Evolutionary conservation across 1,140 invertebrate species (phyloP), one percentile per base, ranked within the genome.

Genomic region (Nephotettix cincticeps): DNA sequence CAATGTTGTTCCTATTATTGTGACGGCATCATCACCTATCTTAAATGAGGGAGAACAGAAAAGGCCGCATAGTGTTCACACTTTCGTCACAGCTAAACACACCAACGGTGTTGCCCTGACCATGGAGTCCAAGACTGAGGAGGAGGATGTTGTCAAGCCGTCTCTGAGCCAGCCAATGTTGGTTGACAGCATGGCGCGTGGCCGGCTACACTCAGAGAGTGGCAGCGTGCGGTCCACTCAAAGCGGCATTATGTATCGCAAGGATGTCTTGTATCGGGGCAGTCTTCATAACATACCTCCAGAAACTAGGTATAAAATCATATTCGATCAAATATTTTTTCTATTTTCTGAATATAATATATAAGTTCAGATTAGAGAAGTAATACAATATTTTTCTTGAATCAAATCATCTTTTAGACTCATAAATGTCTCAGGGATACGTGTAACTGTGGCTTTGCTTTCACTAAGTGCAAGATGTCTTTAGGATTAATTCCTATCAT

Each of bases 191-290:
- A 71, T 54, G 51, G 74, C 43, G 14, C 45, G 56, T 19, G 25
- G 17, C 25, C 19, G 61, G 6, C 54, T 19, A 43, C 29, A 19
- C 25, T 63, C 29, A 14, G 43, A 29, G 51, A 63, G 21, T 58
- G 47, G 72, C 61, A 71, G 54, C 21, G 23, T 58, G 23, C 51
- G 36, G 36, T 36, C 51, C 4, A 40, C 47, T 67, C 66, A 27
- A 76, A 90, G 88, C 72, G 90, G 92, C 23, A 87, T 93, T n/a
- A 88, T 95, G 85, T 88, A 91, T 77, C 83, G 93, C 25, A 91
- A 91, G 54, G 95, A 98, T 79, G 89, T 95, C 1, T 89, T 97
- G 74, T 96, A 96, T 79, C 90, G 91, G 76, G 92, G 93, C 68
- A 93, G 90, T 76, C 82, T 95, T 68, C 84, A 88, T 29, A 91